Conservation (phyloP, 2,113 vertebrate species). For the Carettochelys insculpta region DNA sequence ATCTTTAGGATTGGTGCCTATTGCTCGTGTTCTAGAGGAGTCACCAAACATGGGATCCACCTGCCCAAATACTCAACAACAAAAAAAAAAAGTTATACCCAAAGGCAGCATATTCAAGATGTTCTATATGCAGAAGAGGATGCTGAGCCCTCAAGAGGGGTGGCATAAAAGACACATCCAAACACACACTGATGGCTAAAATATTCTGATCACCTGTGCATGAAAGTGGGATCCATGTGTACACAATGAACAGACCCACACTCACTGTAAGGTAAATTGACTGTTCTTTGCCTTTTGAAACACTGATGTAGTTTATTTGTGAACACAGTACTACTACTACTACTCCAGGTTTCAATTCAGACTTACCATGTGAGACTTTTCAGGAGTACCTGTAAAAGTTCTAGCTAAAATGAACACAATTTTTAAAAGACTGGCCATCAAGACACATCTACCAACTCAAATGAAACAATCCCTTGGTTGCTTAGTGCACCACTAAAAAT, state of each 20-base stretch:
- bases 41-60: background rate
- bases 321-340: background rate
- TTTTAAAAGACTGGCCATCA: background rate
- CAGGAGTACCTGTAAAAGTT: no score
- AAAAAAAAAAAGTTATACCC: no score
- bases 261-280: background rate
- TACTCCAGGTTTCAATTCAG: background rate
- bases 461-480: background rate
- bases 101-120: background rate
- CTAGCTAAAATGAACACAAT: background rate
- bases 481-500: background rate
- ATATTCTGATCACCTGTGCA: background rate
- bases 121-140: background rate
- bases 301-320: background rate
- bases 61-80: background rate
- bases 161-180: background rate
- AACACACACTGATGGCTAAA: background rate
- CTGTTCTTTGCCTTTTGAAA: background rate
- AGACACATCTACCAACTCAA: background rate
- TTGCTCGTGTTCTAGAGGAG: background rate
- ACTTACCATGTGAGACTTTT: background rate
- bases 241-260: background rate
- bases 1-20: background rate
- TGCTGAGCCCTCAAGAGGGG: background rate
- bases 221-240: background rate